Evolutionary conservation across 2,888 invertebrate species (phyloP), one percentile per base, ranked within the genome.

Genomic region (Tenthredo distinguenda): DNA sequence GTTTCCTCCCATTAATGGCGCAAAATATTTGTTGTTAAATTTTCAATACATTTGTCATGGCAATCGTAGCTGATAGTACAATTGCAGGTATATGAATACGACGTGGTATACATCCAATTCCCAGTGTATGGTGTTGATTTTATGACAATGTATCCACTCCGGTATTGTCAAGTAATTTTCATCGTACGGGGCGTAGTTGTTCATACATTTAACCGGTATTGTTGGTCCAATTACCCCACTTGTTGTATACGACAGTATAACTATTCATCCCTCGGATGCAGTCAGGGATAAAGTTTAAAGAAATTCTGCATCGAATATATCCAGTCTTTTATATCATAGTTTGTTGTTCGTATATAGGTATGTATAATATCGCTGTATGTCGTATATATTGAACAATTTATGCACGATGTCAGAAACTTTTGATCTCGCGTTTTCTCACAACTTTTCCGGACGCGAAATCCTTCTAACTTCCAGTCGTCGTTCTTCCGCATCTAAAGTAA

Each of bases 211-310:
- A 62, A 40, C 6, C n/a, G 21, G 34, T 43, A 62, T 62, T 81
- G 81, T 81, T 40, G 18, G 4, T 81, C 62, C 81, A 81, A 81
- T 81, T 81, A 81, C 21, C 62, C 62, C 26, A 62, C 58, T 81
- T 40, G 62, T 62, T 55, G 50, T 50, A n/a, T 21, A 26, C 18
- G 40, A 12, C 50, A 26, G 7, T 55, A 15, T 15, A 68, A 68
- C 68, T 15, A 77, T 50, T 34, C 50, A 31, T 34, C 9, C 15
- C 9, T 1, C 34, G 18, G 31, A 2, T 31, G n/a, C 34, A 15
- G 9, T 6, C n/a, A 31, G 10, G 15, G 21, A 4, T 43, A 1
- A 21, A 40, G 21, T 37, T 43, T 1, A 10, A 6, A 74, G 21
- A 68, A 74, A 37, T 6, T 43, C 72, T 5, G 4, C 2, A 43